These are phyloP conservation scores for Stenichneumon culpator DNA, from an alignment of 2,888 invertebrate genomes.

Conservation along the genomic window DNA sequence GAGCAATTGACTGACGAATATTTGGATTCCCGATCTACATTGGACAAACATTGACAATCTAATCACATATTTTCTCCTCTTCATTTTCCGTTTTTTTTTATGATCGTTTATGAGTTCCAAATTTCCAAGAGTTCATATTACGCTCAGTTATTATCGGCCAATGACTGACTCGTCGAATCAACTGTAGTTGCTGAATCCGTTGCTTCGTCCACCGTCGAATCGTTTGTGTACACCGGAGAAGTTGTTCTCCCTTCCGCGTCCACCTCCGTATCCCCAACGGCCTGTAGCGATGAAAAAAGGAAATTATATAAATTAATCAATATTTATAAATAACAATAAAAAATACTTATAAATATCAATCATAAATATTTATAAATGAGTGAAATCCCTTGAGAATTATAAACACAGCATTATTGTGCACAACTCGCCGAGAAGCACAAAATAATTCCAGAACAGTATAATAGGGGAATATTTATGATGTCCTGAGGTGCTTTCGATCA, in stretches of 20 bases:
- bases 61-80: slow-evolving; percentile 23
- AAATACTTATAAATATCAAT: neutral
- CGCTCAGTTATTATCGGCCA: slow-evolving; percentile 67
- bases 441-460: too few species aligned
- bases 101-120: slow-evolving; percentile 50
- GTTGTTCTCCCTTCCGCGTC: slow-evolving; percentile 79
- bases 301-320: neutral
- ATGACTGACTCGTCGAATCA: slow-evolving; percentile 69
- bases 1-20: slow-evolving; percentile 63
- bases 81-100: slow-evolving; percentile 13
- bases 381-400: too few species aligned
- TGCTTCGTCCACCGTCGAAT: slow-evolving; percentile 77
- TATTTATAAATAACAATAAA: neutral
- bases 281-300: slow-evolving; percentile 72
- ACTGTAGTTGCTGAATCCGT: slow-evolving; percentile 77
- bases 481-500: too few species aligned
- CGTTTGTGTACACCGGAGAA: slow-evolving; percentile 80
- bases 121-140: slow-evolving; percentile 64
- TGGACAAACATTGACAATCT: slow-evolving; percentile 29
- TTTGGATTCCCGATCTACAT: slow-evolving; percentile 47
- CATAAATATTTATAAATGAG: neutral
- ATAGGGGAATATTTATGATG: too few species aligned
- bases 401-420: too few species aligned
- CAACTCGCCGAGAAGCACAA: too few species aligned
- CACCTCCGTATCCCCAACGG: slow-evolving; percentile 79